Base-by-base conservation (phyloP, 2,113 vertebrate species). In the Puntigrus tetrazona region DNA sequence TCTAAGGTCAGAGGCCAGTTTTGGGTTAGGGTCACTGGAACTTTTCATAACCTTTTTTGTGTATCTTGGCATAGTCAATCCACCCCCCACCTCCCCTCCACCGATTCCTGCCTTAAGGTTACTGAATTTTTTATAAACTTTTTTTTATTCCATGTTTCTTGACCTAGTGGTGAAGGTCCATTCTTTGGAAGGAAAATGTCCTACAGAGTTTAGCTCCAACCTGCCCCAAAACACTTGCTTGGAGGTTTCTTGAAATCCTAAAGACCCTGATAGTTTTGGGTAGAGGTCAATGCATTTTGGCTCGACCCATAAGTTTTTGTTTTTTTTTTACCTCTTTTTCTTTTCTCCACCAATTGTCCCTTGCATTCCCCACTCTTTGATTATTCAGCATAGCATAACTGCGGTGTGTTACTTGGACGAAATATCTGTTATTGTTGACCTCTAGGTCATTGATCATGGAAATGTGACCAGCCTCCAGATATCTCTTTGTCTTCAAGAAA, bases 401-500 rank as follows among this genome's bases (percentile, higher is more conserved):
- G 2, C 65, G 14, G 4, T 31, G 11, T 59, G 36, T 41, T 78
- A 16, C 41, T 76, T 31, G 55, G 14, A 27, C 41, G 20, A 43
- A 78, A 34, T 74, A 77, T 75, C 45, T 84, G 20, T 34, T n/a
- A 78, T 78, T 67, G 29, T 25, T 84, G 75, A 84, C 75, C 75
- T 78, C 61, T 14, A 16, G 34, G 2, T 7, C 11, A 84, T 70
- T 50, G 63, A 84, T 84, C 43, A 57, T 84, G 29, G 27, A 52
- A 69, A 84, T 67, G 59, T 80, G 57, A 67, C 59, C 16, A 80
- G 9, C 59, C 59, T 59, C 34, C 20, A 77, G 22, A 41, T 13
- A 25, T 61, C 22, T 14, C 3, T 41, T 61, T 61, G 34, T 41
- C 76, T 61, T 78, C 29, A 61, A 61, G 18, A 59, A 78, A 18